Evolutionary conservation across 2,888 invertebrate genomes (phyloP).

Genomic region (Trachelus tabidus): DNA sequence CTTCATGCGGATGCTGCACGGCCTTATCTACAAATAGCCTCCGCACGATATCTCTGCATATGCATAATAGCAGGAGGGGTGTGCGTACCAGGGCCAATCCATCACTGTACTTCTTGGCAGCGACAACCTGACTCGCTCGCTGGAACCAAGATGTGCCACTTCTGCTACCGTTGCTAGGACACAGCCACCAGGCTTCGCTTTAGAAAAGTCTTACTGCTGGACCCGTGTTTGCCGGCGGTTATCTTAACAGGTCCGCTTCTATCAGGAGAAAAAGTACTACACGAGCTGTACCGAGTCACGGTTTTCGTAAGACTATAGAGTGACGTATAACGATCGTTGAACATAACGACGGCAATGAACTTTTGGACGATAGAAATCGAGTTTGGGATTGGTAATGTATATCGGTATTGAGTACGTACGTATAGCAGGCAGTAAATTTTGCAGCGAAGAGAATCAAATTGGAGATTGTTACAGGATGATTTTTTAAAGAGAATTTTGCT

Average conservation of each 20-base stretch:
- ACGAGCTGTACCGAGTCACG: neutral
- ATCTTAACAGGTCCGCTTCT: neutral
- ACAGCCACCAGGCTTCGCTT: neutral
- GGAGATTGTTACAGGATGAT: neutral
- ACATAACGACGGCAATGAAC: neutral
- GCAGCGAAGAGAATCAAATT: neutral
- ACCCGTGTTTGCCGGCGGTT: neutral
- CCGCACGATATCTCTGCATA: slow-evolving; percentile 6
- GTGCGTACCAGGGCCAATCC: slow-evolving; percentile 33
- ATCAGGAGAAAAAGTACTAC: neutral
- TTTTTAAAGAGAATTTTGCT: neutral
- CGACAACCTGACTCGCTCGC: slow-evolving; percentile 31
- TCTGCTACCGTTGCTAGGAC: slow-evolving; percentile 30
- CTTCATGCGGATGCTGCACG: neutral
- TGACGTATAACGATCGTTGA: neutral
- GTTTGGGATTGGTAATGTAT: neutral
- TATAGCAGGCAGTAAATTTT: neutral
- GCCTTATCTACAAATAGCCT: neutral
- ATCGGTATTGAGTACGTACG: neutral
- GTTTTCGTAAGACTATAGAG: neutral
- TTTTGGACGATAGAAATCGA: neutral
- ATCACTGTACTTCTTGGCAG: slow-evolving; percentile 42
- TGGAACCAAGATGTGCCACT: slow-evolving; percentile 29
- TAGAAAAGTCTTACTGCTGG: neutral
- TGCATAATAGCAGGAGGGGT: slow-evolving; percentile 20